A percentile compares a stretch with the other conserved stretches of the same genome.
Evolutionary conservation across 2,888 invertebrate genomes (phyloP).

Genomic region (Leucoma salicis): DNA sequence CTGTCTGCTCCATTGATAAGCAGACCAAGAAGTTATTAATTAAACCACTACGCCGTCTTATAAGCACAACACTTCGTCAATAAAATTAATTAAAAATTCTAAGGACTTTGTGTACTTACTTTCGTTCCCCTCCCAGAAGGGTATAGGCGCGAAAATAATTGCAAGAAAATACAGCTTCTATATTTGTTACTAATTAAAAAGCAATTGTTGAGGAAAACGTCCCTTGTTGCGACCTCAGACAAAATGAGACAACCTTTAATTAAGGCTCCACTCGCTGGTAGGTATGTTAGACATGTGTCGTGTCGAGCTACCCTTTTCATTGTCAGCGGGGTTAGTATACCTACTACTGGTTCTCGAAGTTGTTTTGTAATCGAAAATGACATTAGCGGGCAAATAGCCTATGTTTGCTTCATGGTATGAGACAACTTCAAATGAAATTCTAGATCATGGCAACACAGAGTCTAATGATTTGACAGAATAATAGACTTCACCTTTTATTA

Average conservation of each 20-base stretch:
- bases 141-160: slow-evolving; percentile 15
- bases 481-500: too few relatives aligned
- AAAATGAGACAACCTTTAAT: slow-evolving; percentile 65
- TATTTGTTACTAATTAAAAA: slow-evolving; percentile 66
- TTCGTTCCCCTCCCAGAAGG: neutral
- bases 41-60: too few relatives aligned
- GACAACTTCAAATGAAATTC: too few relatives aligned
- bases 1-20: too few relatives aligned
- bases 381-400: neutral
- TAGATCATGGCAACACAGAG: too few relatives aligned
- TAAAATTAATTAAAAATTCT: too few relatives aligned
- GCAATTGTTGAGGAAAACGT: slow-evolving; percentile 48
- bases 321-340: slow-evolving; percentile 33
- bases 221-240: slow-evolving; percentile 41
- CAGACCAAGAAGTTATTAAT: too few relatives aligned
- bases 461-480: too few relatives aligned
- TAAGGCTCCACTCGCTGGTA: slow-evolving; percentile 46
- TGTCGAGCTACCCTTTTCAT: slow-evolving; percentile 61
- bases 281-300: slow-evolving; percentile 45
- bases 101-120: neutral
- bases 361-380: neutral
- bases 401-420: too few relatives aligned
- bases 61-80: too few relatives aligned
- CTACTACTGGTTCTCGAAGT: slow-evolving; percentile 6
- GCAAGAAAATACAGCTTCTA: slow-evolving; percentile 37